Evolutionary conservation across 2,888 invertebrate species (phyloP), one percentile per base, ranked within the genome.

Genomic region (Drosophila lacicola): DNA sequence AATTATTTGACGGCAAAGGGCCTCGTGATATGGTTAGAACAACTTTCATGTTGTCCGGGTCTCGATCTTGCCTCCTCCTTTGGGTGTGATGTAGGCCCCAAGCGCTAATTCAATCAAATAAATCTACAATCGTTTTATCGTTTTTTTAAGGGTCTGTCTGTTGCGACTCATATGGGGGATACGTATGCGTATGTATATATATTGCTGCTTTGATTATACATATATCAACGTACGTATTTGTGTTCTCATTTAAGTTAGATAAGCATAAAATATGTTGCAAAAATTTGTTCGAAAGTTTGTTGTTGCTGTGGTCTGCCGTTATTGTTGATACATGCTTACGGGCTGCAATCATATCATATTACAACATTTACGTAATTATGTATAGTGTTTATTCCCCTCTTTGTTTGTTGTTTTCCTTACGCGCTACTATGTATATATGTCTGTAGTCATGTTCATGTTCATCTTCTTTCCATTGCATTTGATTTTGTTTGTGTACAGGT

Each of bases 281-380:
- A 85, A 75, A 74, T 85, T 85, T 85, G 85, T 79, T 85, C 85
- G 85, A 83, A 86, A 82, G 33, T 60, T 60, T 55, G 57, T 66
- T 60, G 33, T 13, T 60, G 21, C 69, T 79, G 85, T 78, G 82
- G 82, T 84, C 81, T 80, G 74, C 46, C 63, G 33, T 75, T 85
- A 63, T 71, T 77, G 69, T 72, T 78, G 75, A 65, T 76, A 71
- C 60, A 67, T 70, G 44, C 85, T 87, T 87, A 83, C 10, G 44
- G 39, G 25, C 70, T 87, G 81, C 36, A 76, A 64, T 42, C 14
- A 65, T 25, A 1, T 25, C 21, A 21, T 21, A 21, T 85, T 71
- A 70, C 70, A 85, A 82, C 76, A 66, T 73, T 76, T 77, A 82
- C 47, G 57, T 78, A 58, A 74, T 53, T 74, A 76, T 71, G 70